Base-by-base conservation (phyloP, 2,888 invertebrate genomes). In the Teleogryllus oceanicus region DNA sequence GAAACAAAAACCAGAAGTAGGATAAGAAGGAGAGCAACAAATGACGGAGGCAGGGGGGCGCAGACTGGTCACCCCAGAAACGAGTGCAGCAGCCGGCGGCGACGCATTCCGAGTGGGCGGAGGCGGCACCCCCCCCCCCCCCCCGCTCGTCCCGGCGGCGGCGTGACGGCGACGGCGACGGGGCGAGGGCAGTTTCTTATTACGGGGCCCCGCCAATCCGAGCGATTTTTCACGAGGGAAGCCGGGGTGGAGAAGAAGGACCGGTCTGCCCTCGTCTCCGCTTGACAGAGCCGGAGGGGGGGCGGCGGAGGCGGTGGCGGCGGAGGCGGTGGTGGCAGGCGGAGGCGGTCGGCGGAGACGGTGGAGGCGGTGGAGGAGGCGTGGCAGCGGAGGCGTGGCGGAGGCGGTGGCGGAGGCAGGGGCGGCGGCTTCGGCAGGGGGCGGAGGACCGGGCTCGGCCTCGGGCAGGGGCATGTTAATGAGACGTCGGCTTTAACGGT, bases 181-280 rank as follows among this genome's bases (percentile, higher is more conserved):
- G 37, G 37, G 37, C 37, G 37, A 37, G 62, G 62, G 62, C n/a
- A 62, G 62, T 62, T 62, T 62, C 62, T 62, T 62, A 62, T 62
- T 62, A 62, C 13, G n/a, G 37, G 62, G 8, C 62, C 62, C 62
- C 62, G 62, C 62, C 62, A 62, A 62, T 62, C 62, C 62, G 62
- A n/a, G 62, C 62, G 62, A 62, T 62, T 62, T 62, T 62, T 62
- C 62, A 62, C 62, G 16, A 62, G 16, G n/a, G 62, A 37, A 37
- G 37, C 37, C 37, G 62, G 13, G 16, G 16, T 4, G 62, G n/a
- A n/a, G n/a, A 62, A 62, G n/a, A n/a, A 62, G 62, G 62, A 62
- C n/a, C 62, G 62, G 62, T 62, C 62, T 62, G 62, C 62, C 62
- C 62, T 62, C 62, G 62, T 62, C 62, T 62, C n/a, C 8, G 62